phyloP scores from a whole-genome alignment of 1,140 invertebrate species.

The Meloidogyne chitwoodi region DNA sequence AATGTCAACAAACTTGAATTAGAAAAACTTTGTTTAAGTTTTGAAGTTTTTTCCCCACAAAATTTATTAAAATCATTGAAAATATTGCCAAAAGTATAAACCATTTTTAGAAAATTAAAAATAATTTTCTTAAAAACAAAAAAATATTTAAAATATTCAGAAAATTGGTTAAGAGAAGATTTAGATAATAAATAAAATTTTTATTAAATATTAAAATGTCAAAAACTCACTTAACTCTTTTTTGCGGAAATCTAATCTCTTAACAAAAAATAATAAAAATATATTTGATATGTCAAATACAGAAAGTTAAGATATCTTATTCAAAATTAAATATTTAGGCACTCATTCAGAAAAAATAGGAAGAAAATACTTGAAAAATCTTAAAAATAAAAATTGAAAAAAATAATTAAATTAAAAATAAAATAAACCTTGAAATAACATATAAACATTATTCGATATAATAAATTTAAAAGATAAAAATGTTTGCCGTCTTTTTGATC shows the following conservation, averaged over 20 bases:
- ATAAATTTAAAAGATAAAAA: no score
- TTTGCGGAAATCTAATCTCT: no score
- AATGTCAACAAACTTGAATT: constrained; percentile 25
- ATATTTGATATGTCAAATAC: background rate
- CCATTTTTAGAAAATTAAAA: constrained; percentile 13
- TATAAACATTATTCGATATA: no score
- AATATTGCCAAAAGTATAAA: constrained; percentile 29
- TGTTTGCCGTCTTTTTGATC: no score
- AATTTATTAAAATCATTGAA: constrained; percentile 43
- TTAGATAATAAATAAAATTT: no score
- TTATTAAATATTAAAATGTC: no score
- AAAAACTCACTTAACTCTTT: no score
- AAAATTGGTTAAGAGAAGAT: no score
- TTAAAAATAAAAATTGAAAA: background rate
- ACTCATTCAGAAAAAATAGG: background rate
- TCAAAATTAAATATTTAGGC: background rate
- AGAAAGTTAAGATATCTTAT: background rate
- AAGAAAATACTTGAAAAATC: background rate
- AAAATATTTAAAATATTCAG: no score
- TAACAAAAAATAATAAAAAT: no score
- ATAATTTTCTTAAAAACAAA: background rate
- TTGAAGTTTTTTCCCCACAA: constrained; percentile 46
- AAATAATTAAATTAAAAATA: background rate
- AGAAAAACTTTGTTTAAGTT: constrained; percentile 37
- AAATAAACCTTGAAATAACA: no score